These are phyloP conservation scores for Druceiella hillmani DNA, from an alignment of 2,888 invertebrate species.

Conservation along the genomic window DNA sequence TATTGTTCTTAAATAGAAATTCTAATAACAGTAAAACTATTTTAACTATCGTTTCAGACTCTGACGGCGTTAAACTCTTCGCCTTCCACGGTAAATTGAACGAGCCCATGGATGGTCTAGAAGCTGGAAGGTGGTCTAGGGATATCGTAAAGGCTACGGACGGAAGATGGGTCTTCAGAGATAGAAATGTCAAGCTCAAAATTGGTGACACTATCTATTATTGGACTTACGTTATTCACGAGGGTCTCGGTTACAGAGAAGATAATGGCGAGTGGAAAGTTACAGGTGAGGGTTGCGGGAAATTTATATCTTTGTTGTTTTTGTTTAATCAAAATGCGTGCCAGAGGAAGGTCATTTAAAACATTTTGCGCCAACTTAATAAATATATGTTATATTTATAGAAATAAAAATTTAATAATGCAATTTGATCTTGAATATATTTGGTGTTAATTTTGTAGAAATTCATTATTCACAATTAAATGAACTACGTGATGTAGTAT, in stretches of 20 bases:
- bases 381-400: too few relatives aligned
- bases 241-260: conserved; percentile 63
- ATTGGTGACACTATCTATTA: conserved; percentile 66
- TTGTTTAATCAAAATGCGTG: too few relatives aligned
- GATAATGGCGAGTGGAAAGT: conserved; percentile 56
- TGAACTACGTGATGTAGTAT: too few relatives aligned
- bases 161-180: conserved; percentile 63
- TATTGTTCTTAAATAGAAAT: too few relatives aligned
- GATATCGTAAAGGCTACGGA: conserved; percentile 58
- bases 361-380: too few relatives aligned
- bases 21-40: too few relatives aligned
- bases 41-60: conserved; percentile 34
- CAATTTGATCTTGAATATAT: too few relatives aligned
- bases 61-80: conserved; percentile 63
- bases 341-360: too few relatives aligned
- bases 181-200: conserved; percentile 53
- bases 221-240: conserved; percentile 69
- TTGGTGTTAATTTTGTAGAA: too few relatives aligned
- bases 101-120: conserved; percentile 63
- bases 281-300: conserved; percentile 44
- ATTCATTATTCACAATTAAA: too few relatives aligned
- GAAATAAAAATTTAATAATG: too few relatives aligned
- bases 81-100: conserved; percentile 74
- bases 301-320: too few relatives aligned
- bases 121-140: conserved; percentile 59